Evolutionary conservation across 1,140 invertebrate species (phyloP).

Genomic region (Lepidurus couesii): DNA sequence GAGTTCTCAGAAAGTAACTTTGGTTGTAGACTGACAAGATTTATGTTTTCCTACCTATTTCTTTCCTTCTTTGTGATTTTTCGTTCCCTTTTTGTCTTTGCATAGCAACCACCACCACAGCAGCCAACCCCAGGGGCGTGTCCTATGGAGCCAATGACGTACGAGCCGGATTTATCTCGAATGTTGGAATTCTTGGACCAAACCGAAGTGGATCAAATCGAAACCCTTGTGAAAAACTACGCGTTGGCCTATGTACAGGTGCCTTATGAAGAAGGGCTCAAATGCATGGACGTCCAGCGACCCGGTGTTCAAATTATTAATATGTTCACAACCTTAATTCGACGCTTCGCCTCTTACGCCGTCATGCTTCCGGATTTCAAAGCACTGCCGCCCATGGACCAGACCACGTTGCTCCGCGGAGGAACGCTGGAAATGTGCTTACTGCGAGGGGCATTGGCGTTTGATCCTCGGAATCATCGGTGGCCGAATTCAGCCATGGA

Average conservation of each 20-base stretch:
- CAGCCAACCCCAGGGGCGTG: background rate
- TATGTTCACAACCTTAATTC: conserved; percentile 43
- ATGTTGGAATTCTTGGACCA: conserved; percentile 38
- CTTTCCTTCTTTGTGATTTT: too few relatives aligned
- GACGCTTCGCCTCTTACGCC: conserved; percentile 42
- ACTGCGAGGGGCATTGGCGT: conserved; percentile 44
- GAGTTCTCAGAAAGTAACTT: too few relatives aligned
- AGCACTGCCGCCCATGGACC: conserved; percentile 45
- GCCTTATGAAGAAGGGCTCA: conserved; percentile 35
- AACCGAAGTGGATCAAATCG: conserved; percentile 36
- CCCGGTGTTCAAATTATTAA: conserved; percentile 39
- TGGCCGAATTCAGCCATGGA: conserved; percentile 37
- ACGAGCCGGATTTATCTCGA: conserved; percentile 34
- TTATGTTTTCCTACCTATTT: too few relatives aligned
- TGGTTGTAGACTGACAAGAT: too few relatives aligned
- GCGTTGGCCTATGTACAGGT: conserved; percentile 37
- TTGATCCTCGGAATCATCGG: conserved; percentile 40
- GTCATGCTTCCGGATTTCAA: conserved; percentile 44
- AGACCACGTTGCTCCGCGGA: conserved; percentile 49
- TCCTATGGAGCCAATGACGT: conserved; percentile 25
- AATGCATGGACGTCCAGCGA: conserved; percentile 23
- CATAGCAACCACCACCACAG: background rate
- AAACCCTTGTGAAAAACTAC: conserved; percentile 37
- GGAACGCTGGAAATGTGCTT: conserved; percentile 52
- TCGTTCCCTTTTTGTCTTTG: background rate